A percentile compares a stretch with the other conserved stretches of the same genome.
Conservation (phyloP, 2,113 vertebrate genomes). For the Hyla sarda region DNA sequence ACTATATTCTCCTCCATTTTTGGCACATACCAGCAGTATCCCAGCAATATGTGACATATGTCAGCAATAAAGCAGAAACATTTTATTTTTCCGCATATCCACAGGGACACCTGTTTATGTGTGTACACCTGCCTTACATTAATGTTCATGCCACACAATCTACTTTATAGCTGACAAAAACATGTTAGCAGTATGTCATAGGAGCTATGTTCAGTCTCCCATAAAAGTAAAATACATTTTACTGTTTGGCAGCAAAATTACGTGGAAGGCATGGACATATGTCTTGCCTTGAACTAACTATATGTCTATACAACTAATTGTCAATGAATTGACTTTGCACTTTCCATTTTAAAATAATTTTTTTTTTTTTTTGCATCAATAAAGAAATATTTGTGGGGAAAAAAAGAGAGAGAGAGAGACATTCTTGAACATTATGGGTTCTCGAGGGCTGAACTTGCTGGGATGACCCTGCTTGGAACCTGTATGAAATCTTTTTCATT, state of each 20-base stretch:
- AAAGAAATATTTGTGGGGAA: too few species aligned
- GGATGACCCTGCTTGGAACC: too few species aligned
- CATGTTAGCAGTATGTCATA: not conserved
- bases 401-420: too few species aligned
- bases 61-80: slow-evolving; percentile 9
- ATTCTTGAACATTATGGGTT: too few species aligned
- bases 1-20: not conserved
- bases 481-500: too few species aligned
- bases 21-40: not conserved
- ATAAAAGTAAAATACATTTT: not conserved
- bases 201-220: not conserved
- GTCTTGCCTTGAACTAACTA: too few species aligned
- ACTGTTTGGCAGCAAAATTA: not conserved
- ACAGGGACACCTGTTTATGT: slow-evolving; percentile 17
- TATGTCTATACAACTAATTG: too few species aligned
- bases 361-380: too few species aligned
- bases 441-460: too few species aligned
- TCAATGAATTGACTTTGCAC: too few species aligned
- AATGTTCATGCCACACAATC: slow-evolving; percentile 23
- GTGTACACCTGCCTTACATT: slow-evolving; percentile 19
- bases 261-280: not conserved
- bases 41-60: slow-evolving; percentile 3
- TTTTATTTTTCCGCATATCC: slow-evolving; percentile 6
- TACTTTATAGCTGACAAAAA: slow-evolving; percentile 17
- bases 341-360: too few species aligned